Conservation (phyloP, 2,113 vertebrate genomes). For the Vulpes ferrilata region DNA sequence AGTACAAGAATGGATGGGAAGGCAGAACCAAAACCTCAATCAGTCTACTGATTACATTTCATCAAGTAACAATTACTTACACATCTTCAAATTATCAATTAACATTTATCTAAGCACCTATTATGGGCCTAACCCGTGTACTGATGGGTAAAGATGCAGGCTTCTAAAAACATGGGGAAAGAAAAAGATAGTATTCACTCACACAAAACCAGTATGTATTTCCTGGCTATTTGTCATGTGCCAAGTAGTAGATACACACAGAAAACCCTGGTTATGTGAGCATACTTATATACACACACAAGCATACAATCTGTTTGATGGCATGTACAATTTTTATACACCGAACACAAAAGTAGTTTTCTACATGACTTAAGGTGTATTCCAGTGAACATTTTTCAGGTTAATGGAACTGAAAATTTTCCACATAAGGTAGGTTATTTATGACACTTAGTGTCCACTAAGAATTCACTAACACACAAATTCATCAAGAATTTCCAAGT, state of each 20-base stretch:
- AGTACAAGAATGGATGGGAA: not conserved
- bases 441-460: conserved; percentile 33
- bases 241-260: not conserved
- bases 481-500: not conserved
- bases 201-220: not conserved
- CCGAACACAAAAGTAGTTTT: not conserved
- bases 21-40: not conserved
- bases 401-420: conserved; percentile 33
- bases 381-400: conserved; percentile 15
- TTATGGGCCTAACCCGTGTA: not conserved
- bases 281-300: not conserved
- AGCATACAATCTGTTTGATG: not conserved
- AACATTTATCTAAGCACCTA: not conserved
- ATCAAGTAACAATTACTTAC: conserved; percentile 10
- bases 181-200: not conserved
- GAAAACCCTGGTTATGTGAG: not conserved
- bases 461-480: too few species aligned
- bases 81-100: conserved; percentile 27
- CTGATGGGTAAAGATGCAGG: conserved; percentile 19
- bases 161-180: conserved; percentile 26
- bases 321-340: not conserved
- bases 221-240: not conserved
- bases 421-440: conserved; percentile 10
- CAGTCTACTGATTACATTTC: not conserved
- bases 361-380: not conserved